phyloP scores from a whole-genome alignment of 2,113 vertebrate species.

The Amphiprion percula region DNA sequence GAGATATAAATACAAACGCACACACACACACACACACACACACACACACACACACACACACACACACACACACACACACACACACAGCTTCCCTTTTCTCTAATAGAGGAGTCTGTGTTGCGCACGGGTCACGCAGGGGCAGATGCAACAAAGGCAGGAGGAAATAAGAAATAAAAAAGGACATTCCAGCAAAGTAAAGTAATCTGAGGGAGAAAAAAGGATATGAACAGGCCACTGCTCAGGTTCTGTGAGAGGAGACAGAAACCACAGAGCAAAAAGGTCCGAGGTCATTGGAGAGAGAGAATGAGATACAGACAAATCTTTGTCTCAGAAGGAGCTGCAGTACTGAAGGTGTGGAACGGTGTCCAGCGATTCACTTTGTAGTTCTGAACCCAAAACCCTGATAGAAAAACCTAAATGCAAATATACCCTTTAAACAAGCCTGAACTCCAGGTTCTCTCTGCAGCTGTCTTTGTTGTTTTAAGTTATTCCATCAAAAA shows the following conservation, averaged over 20 bases:
- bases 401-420: constrained; percentile 11
- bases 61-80: constrained; percentile 34
- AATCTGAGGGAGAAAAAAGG: constrained; percentile 58
- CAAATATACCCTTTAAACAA: neutral
- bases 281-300: constrained; percentile 55
- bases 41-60: constrained; percentile 25
- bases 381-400: constrained; percentile 7
- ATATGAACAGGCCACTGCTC: constrained; percentile 59
- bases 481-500: neutral
- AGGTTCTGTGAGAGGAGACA: constrained; percentile 51
- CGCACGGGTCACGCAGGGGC: constrained; percentile 61
- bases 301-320: constrained; percentile 36
- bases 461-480: no score
- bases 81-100: constrained; percentile 13
- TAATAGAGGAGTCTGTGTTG: constrained; percentile 48
- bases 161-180: constrained; percentile 73
- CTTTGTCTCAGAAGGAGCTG: constrained; percentile 34
- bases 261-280: constrained; percentile 33
- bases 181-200: constrained; percentile 71
- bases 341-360: neutral
- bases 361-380: constrained; percentile 9
- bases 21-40: constrained; percentile 24
- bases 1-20: no score
- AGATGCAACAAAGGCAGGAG: constrained; percentile 72
- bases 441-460: neutral